Conservation (phyloP, 2,888 invertebrate genomes). For the Seira sanloemensis region DNA sequence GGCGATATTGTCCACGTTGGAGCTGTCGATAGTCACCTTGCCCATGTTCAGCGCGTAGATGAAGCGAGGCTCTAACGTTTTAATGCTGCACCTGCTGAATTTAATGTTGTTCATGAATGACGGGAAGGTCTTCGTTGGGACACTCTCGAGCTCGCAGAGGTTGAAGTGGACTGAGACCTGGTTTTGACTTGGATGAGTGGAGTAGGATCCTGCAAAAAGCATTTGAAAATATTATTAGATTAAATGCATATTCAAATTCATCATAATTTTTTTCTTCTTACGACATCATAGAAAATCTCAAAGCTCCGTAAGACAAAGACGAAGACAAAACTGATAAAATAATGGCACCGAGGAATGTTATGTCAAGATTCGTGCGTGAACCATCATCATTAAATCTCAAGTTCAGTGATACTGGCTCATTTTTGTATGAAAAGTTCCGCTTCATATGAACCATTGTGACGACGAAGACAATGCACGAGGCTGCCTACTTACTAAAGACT, state of each 20-base stretch:
- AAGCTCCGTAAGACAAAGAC: too few relatives aligned
- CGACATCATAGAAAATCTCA: too few relatives aligned
- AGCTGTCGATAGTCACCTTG: slow-evolving; percentile 78
- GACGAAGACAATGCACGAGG: too few relatives aligned
- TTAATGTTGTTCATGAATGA: slow-evolving; percentile 66
- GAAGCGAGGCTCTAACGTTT: slow-evolving; percentile 80
- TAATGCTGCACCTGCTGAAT: slow-evolving; percentile 78
- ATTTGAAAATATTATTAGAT: too few relatives aligned
- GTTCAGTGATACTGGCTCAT: too few relatives aligned
- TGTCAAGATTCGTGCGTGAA: not conserved
- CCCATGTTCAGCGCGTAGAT: slow-evolving; percentile 83
- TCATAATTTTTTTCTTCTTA: not conserved
- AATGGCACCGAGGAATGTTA: too few relatives aligned
- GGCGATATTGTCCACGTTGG: slow-evolving; percentile 60
- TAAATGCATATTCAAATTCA: not conserved
- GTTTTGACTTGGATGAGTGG: slow-evolving; percentile 29
- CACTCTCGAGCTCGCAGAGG: slow-evolving; percentile 54
- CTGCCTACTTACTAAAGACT: not conserved
- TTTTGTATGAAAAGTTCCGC: too few relatives aligned
- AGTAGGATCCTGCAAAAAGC: slow-evolving; percentile 6
- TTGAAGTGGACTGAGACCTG: slow-evolving; percentile 58
- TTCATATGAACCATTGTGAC: too few relatives aligned
- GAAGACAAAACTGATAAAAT: too few relatives aligned
- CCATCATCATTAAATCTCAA: too few relatives aligned
- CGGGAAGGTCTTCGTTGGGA: slow-evolving; percentile 71